These are phyloP conservation scores for Lacerta viridis DNA, from an alignment of 2,797 vertebrate species.

Conservation along the genomic window DNA sequence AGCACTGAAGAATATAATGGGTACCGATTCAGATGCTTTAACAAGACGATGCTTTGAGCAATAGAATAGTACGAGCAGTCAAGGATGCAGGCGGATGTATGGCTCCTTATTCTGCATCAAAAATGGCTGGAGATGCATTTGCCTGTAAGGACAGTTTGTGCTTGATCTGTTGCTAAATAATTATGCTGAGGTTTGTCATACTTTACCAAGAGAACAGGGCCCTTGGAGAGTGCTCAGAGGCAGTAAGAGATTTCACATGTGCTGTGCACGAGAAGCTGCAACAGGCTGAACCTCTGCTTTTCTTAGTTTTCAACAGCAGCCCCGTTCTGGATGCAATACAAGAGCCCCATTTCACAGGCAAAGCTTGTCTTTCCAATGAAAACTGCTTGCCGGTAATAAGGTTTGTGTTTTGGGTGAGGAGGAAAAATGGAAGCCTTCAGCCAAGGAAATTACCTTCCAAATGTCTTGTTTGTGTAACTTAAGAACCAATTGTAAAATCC, in stretches of 20 bases:
- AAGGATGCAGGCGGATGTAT: background rate
- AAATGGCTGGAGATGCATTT: background rate
- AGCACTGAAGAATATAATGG: background rate
- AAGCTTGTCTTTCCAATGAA: background rate
- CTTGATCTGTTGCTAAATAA: background rate
- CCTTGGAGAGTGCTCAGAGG: background rate
- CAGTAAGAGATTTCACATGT: background rate
- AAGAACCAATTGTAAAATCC: conserved; percentile 4
- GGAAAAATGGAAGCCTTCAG: background rate
- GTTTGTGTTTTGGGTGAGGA: background rate
- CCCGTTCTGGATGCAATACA: background rate
- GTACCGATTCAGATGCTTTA: background rate
- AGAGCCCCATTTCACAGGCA: background rate
- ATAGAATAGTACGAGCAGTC: background rate
- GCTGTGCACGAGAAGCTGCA: background rate
- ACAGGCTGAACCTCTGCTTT: background rate
- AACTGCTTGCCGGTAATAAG: background rate
- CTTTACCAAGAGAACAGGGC: background rate
- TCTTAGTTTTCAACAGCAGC: background rate
- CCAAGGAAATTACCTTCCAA: conserved; percentile 7
- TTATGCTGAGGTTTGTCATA: background rate
- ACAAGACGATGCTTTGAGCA: background rate
- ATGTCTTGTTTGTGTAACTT: background rate
- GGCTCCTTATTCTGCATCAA: background rate
- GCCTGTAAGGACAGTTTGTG: background rate